These are phyloP conservation scores for Diaphora mendica DNA, from an alignment of 2,888 invertebrate genomes.

Conservation along the genomic window DNA sequence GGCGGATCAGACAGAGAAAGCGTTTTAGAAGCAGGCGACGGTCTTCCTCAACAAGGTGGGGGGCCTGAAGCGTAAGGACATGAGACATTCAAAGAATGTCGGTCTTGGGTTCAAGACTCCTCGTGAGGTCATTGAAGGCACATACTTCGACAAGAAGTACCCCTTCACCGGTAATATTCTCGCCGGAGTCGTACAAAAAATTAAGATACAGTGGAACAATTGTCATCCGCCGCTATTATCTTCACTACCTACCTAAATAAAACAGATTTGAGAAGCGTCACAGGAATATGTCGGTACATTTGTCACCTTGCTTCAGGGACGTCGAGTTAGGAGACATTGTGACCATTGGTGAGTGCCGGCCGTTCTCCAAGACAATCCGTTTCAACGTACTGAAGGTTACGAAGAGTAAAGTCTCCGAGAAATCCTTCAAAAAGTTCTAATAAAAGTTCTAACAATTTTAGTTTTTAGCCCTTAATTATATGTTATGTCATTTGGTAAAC, in stretches of 20 bases:
- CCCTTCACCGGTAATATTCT: constrained; percentile 99
- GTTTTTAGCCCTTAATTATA: no score
- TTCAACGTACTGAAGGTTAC: constrained; percentile 99
- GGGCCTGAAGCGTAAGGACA: constrained; percentile 90
- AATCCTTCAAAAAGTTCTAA: constrained; percentile 98
- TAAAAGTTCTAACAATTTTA: constrained; percentile 88
- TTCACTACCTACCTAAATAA: constrained; percentile 99
- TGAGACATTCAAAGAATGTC: constrained; percentile 94
- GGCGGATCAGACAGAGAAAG: constrained; percentile 92
- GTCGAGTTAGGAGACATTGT: constrained; percentile 98
- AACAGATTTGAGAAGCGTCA: constrained; percentile 99
- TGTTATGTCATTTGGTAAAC: neutral
- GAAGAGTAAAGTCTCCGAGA: constrained; percentile 97
- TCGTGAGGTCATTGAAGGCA: constrained; percentile 98
- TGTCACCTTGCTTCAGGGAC: constrained; percentile 99
- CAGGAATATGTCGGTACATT: constrained; percentile 99
- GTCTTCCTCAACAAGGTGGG: constrained; percentile 96
- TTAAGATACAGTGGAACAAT: constrained; percentile 99
- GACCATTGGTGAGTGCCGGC: constrained; percentile 99
- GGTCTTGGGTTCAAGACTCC: constrained; percentile 99
- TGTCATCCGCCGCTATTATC: constrained; percentile 98
- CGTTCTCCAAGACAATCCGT: constrained; percentile 98
- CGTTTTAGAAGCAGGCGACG: constrained; percentile 97
- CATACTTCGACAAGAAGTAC: constrained; percentile 99
- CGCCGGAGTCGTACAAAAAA: constrained; percentile 97